Evolutionary conservation across 2,888 invertebrate species (phyloP).

Genomic region (Dichetophora obliterata): DNA sequence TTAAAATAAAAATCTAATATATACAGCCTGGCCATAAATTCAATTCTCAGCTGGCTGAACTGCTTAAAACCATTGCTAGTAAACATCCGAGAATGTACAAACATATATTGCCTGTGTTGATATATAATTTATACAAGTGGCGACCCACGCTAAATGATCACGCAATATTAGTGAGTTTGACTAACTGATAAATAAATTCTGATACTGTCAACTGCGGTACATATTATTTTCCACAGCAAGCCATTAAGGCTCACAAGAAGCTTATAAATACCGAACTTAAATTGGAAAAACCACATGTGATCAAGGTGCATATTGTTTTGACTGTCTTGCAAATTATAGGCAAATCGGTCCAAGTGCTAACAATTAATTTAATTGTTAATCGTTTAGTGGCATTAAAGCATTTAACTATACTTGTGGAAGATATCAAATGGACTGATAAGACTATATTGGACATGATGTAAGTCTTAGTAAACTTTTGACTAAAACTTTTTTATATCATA

Average conservation of each 20-base stretch:
- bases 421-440: slow-evolving; percentile 41
- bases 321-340: slow-evolving; percentile 44
- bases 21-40: slow-evolving; percentile 37
- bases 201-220: background rate
- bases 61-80: slow-evolving; percentile 43
- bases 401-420: slow-evolving; percentile 46
- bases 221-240: slow-evolving; percentile 32
- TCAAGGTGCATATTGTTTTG: slow-evolving; percentile 47
- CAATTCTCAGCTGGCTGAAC: slow-evolving; percentile 38
- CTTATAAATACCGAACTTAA: slow-evolving; percentile 44
- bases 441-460: slow-evolving; percentile 45
- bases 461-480: slow-evolving; percentile 26
- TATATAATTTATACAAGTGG: slow-evolving; percentile 47
- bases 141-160: slow-evolving; percentile 38
- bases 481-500: too few relatives aligned
- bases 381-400: slow-evolving; percentile 46
- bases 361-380: slow-evolving; percentile 40
- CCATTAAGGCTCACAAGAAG: slow-evolving; percentile 42
- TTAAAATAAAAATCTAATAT: background rate
- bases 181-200: background rate
- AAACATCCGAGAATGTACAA: slow-evolving; percentile 43
- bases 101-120: slow-evolving; percentile 43
- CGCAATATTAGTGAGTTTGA: slow-evolving; percentile 42
- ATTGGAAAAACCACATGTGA: slow-evolving; percentile 35
- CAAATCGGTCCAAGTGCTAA: slow-evolving; percentile 42